phyloP scores from a whole-genome alignment of 2,797 vertebrate species.

The Varecia variegata region DNA sequence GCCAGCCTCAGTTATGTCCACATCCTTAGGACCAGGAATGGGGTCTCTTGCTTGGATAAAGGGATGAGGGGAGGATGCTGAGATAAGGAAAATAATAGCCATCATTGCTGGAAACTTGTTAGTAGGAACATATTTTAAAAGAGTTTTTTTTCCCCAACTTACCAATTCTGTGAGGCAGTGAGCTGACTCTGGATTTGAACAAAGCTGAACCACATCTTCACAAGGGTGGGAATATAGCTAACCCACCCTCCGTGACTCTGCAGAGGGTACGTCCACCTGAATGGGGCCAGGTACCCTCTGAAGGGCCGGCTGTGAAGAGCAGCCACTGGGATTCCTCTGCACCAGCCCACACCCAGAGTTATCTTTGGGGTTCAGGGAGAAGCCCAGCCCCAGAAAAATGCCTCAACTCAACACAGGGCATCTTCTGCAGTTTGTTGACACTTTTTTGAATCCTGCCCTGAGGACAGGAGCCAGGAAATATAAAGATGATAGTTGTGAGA shows the following conservation, averaged over 20 bases:
- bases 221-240: neutral
- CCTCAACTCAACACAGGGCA: neutral
- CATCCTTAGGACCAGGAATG: neutral
- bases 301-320: neutral
- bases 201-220: neutral
- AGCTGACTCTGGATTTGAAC: neutral
- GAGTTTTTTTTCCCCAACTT: neutral
- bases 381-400: neutral
- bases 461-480: neutral
- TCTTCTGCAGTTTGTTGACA: neutral
- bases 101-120: neutral
- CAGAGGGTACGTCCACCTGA: neutral
- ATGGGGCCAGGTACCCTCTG: neutral
- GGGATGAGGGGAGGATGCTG: neutral
- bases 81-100: neutral
- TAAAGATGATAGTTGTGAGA: neutral
- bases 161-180: neutral
- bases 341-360: neutral
- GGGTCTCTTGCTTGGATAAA: neutral
- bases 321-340: neutral
- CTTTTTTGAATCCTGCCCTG: neutral
- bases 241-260: neutral
- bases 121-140: neutral
- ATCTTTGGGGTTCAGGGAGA: neutral
- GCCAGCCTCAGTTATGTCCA: fast-evolving